Percentiles rank a stretch among this genome's conserved stretches.
These are phyloP conservation scores for Tachystola acroxantha DNA, from an alignment of 2,888 invertebrate species.

Conservation along the genomic window DNA sequence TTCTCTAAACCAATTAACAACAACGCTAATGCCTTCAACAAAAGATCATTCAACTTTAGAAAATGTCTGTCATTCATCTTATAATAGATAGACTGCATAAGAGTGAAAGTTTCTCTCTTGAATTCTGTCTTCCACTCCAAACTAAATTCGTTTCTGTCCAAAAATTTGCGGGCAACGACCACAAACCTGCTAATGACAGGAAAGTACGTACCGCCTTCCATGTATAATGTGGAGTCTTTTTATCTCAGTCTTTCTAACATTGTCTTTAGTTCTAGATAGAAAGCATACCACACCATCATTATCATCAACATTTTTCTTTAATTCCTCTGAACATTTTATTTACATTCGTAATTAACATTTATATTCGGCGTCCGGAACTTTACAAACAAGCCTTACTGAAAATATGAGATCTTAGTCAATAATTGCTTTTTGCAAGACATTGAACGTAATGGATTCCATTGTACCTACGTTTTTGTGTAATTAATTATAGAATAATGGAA, in stretches of 20 bases:
- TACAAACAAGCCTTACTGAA: slow-evolving; percentile 18
- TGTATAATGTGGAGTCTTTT: slow-evolving; percentile 43
- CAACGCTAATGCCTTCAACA: slow-evolving; percentile 31
- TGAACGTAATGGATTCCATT: slow-evolving; percentile 34
- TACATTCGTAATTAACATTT: not conserved
- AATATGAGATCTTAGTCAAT: slow-evolving; percentile 38
- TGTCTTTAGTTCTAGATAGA: slow-evolving; percentile 9
- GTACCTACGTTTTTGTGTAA: slow-evolving; percentile 37
- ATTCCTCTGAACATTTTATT: too few relatives aligned
- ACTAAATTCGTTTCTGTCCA: slow-evolving; percentile 48
- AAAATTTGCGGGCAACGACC: slow-evolving; percentile 49
- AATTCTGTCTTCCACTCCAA: slow-evolving; percentile 41
- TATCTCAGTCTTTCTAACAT: slow-evolving; percentile 9
- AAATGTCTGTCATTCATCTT: slow-evolving; percentile 44
- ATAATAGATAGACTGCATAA: slow-evolving; percentile 46
- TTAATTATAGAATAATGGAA: slow-evolving; percentile 31
- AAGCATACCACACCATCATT: slow-evolving; percentile 1
- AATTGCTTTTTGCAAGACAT: slow-evolving; percentile 33
- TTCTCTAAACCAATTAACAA: slow-evolving; percentile 37
- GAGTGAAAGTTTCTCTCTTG: slow-evolving; percentile 60
- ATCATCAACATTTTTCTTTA: slow-evolving; percentile 3
- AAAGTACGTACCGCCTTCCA: slow-evolving; percentile 50
- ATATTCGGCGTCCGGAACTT: not conserved
- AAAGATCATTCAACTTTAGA: slow-evolving; percentile 41
- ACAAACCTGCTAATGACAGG: slow-evolving; percentile 61